phyloP scores from a whole-genome alignment of 2,888 invertebrate genomes.

The Melinopterus prodromus region DNA sequence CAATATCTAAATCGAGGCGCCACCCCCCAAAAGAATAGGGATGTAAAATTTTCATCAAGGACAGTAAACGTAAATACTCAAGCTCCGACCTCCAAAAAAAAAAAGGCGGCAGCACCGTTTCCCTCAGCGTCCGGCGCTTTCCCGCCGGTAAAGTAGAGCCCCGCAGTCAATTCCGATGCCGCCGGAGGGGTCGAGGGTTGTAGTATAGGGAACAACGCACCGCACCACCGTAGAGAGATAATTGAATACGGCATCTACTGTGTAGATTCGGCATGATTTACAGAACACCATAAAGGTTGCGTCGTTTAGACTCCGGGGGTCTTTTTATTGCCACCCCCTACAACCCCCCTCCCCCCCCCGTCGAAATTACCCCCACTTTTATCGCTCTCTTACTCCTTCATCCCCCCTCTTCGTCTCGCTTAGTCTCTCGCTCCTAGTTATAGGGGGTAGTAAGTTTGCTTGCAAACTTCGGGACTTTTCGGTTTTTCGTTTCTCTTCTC shows the following conservation, averaged over 20 bases:
- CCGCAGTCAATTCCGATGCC: background rate
- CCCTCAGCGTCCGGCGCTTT: conserved; percentile 10
- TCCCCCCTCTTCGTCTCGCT: conserved; percentile 13
- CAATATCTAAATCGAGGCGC: background rate
- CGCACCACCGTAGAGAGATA: conserved; percentile 35
- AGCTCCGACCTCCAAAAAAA: conserved; percentile 12
- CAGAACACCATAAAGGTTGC: conserved; percentile 47
- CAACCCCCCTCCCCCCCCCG: conserved; percentile 46
- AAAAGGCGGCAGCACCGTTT: background rate
- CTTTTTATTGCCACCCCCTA: conserved; percentile 48
- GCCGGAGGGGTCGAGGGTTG: background rate
- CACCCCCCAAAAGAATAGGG: background rate
- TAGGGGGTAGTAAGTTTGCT: background rate
- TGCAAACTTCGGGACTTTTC: conserved; percentile 8
- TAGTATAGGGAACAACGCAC: conserved; percentile 16
- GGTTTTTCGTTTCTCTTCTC: conserved; percentile 22
- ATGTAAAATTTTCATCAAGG: conserved; percentile 4
- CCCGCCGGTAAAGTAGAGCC: conserved; percentile 7
- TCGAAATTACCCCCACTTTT: conserved; percentile 50
- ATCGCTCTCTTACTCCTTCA: conserved; percentile 42
- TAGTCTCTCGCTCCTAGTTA: background rate
- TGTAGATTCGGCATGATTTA: conserved; percentile 48
- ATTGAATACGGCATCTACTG: conserved; percentile 44
- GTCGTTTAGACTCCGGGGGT: conserved; percentile 44
- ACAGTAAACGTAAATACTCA: background rate